Evolutionary conservation across 2,113 vertebrate genomes (phyloP), one percentile per base, ranked within the genome.

Genomic region (Melanotaenia duboulayi): DNA sequence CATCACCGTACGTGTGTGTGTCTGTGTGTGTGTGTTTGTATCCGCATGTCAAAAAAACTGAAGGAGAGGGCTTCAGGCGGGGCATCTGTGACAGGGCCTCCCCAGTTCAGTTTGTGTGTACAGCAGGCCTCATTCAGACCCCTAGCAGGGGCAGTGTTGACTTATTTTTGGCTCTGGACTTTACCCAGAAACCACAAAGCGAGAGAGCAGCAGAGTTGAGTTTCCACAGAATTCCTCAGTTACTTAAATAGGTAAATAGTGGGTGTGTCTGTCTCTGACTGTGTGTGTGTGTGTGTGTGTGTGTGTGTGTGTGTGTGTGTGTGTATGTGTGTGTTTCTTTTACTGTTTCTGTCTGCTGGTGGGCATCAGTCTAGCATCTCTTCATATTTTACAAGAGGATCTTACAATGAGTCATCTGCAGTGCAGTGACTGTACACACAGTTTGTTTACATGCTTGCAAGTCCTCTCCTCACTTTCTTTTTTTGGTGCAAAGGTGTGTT

Each of bases 121-220:
- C 80, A 89, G 86, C 83, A 88, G 87, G 85, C 83, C 88, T 91
- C 87, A 86, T 90, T 92, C 90, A 90, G 90, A 90, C 87, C 87
- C 87, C 87, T 90, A 67, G 85, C 81, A 79, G 81, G 86, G 84
- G 86, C 82, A 72, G 90, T 85, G 89, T 90, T 91, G 90, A 92
- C 89, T 93, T 89, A 88, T 90, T 90, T 93, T 89, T 92, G 92
- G 92, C 82, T 76, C 76, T 85, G 83, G 84, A 80, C 74, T 82
- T 78, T 76, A 88, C 77, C 84, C 86, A 88, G 75, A 88, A 88
- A 85, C 83, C 87, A 76, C 85, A 88, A 74, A 23, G 52, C 51
- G 37, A 78, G 68, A 61, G 50, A 69, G 78, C 82, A 46, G 76
- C 52, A 64, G 64, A 84, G 85, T 85, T 76, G 64, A 90, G 83